Evolutionary conservation across 2,113 vertebrate genomes (phyloP).

Genomic region (Colistium nudipinnis): DNA sequence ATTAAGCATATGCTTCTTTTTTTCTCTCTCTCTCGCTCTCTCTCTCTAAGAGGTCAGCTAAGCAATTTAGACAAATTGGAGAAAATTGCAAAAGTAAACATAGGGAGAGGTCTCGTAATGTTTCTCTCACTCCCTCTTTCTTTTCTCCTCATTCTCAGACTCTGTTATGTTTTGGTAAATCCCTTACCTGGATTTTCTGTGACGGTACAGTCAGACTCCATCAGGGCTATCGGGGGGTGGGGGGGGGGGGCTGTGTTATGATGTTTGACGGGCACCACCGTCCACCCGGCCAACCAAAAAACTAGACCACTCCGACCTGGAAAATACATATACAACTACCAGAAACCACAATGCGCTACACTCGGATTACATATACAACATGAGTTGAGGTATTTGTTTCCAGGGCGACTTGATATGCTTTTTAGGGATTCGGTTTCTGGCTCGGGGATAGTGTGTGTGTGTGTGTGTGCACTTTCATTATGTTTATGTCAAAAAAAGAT

Average conservation of each 20-base stretch:
- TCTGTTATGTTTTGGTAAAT: slow-evolving; percentile 74
- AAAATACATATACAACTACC: slow-evolving; percentile 44
- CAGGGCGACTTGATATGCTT: too few relatives aligned
- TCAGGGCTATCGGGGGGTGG: slow-evolving; percentile 55
- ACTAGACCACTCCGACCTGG: slow-evolving; percentile 22
- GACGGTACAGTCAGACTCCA: slow-evolving; percentile 55
- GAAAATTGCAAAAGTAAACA: slow-evolving; percentile 89
- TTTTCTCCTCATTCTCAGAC: slow-evolving; percentile 61
- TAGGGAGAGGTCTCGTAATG: slow-evolving; percentile 77
- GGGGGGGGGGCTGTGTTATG: slow-evolving; percentile 42
- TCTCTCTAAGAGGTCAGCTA: slow-evolving; percentile 83
- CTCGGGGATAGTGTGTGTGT: too few relatives aligned
- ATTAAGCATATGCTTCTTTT: slow-evolving; percentile 85
- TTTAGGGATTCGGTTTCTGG: too few relatives aligned
- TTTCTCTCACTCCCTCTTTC: slow-evolving; percentile 70
- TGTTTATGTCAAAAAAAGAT: too few relatives aligned
- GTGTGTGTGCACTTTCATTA: too few relatives aligned
- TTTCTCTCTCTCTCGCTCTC: slow-evolving; percentile 81
- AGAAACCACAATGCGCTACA: slow-evolving; percentile 2
- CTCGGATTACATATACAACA: neutral
- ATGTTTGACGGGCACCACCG: slow-evolving; percentile 42
- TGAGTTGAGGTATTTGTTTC: neutral
- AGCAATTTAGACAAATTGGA: slow-evolving; percentile 91
- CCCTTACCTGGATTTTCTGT: slow-evolving; percentile 76
- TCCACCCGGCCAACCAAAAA: slow-evolving; percentile 45